Base-by-base conservation (phyloP, 1,140 invertebrate species). In the Dinoponera quadriceps region DNA sequence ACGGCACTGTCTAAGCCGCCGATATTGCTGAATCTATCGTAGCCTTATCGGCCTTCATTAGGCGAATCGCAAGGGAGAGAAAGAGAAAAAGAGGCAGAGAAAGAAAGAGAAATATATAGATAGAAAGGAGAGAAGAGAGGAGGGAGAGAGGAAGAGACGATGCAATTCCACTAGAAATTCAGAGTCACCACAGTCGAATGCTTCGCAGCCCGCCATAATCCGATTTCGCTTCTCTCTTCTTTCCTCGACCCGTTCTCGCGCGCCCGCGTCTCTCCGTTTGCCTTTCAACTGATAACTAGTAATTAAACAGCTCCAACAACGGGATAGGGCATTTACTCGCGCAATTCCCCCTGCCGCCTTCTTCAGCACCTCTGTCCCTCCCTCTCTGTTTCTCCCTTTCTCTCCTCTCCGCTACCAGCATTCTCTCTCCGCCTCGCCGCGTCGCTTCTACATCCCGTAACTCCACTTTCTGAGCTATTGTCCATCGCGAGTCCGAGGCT, bases 181-280 rank as follows among this genome's bases (percentile, higher is more conserved):
- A 80, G 75, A 80, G 75, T 80, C 75, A 80, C 75, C 75, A 71
- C 75, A 80, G 75, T 80, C 75, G 87, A 78, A 87, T 85, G 77
- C 83, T 85, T 75, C 75, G 85, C 81, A 89, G 87, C 88, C 83
- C 82, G 82, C 85, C 78, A 89, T 89, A 89, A 89, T 88, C 88
- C 86, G 86, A 88, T 89, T 88, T 86, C 84, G 75, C 65, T 18
- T 71, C 75, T 80, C 65, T 80, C 75, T 80, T 80, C 66, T 55
- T 68, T 80, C 65, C 33, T 29, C 38, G 20, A 55, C 54, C 20
- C 54, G 54, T n/a, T 55, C 38, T 29, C 33, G 48, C 59, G 72
- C 25, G 44, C 48, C n/a, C 25, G 44, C 51, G 16, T 13, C 63
- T 44, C 65, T 29, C 75, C 75, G 65, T 80, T 80, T 80, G 75